phyloP scores from a whole-genome alignment of 2,797 vertebrate genomes.

The Pteropus rufus region DNA sequence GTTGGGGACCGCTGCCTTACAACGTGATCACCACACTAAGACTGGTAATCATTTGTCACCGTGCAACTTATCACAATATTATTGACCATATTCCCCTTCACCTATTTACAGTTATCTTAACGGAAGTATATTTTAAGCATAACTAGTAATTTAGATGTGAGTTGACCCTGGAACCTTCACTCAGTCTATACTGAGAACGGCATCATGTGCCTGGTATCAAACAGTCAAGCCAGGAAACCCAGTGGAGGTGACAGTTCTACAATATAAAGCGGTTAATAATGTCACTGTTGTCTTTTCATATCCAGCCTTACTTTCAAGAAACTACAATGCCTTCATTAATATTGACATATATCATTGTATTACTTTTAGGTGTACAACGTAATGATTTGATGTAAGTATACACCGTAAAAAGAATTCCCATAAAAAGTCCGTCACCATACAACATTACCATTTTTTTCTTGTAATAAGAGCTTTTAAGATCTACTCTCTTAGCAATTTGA shows the following conservation, averaged over 20 bases:
- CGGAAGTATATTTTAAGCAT: neutral
- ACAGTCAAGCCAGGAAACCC: neutral
- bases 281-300: neutral
- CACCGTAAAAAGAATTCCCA: neutral
- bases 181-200: neutral
- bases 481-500: neutral
- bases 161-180: no score
- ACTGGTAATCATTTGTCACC: neutral
- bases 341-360: neutral
- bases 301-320: neutral
- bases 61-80: neutral
- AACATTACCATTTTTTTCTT: neutral
- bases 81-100: neutral
- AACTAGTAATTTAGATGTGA: neutral
- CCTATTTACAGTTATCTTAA: neutral
- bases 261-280: neutral
- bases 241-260: neutral
- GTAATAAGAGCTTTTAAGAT: neutral
- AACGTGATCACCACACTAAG: neutral
- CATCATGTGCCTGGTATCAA: neutral
- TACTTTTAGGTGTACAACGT: neutral
- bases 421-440: neutral
- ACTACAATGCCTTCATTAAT: neutral
- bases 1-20: neutral
- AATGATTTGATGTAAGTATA: neutral